Evolutionary conservation across 2,797 vertebrate genomes (phyloP), one percentile per base, ranked within the genome.

Genomic region (Darevskia nairensis): DNA sequence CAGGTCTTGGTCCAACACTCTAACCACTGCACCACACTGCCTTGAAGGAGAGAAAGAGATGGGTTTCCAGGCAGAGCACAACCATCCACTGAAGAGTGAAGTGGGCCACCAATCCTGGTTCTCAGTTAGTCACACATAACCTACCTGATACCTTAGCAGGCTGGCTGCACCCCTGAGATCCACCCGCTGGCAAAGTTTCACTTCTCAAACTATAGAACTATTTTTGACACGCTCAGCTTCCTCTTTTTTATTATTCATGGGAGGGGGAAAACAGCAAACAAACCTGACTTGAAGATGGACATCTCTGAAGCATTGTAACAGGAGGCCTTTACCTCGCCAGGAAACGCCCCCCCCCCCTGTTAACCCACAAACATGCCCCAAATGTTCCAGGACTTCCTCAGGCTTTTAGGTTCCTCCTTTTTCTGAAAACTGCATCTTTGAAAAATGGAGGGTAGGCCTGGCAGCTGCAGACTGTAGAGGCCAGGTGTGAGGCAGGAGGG

Each of bases 121-220:
- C 35, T 41, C 23, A 3, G 25, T 68, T 68, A 32, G n/a, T 25
- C 69, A 13, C 64, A 23, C 15, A 46, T 77, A 5, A 41, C 74
- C 21, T 3, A 35, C 35, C 35, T 35, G 74, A n/a, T 72, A 17
- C 32, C n/a, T 72, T 25, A 41, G 8, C 61, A 27, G 59, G 10
- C n/a, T 21, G 50, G 13, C 9, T 66, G 64, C 2, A 41, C 7
- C 23, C 15, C 39, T n/a, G 27, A 6, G 8, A 41, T 8, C 39
- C 72, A 35, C 19, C 0, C 23, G 44, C n/a, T 35, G 10, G 94
- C 94, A 80, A 89, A 93, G 96, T 98, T 98, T 98, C 97, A 98
- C 97, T 98, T 98, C 98, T 97, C 93, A 90, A 97, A 95, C 88
- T 69, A 27, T 83, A 87, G 89, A 90, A 92, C 95, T 98, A 97